Conservation (phyloP, 2,113 vertebrate species). For the Mastomys natalensis region DNA sequence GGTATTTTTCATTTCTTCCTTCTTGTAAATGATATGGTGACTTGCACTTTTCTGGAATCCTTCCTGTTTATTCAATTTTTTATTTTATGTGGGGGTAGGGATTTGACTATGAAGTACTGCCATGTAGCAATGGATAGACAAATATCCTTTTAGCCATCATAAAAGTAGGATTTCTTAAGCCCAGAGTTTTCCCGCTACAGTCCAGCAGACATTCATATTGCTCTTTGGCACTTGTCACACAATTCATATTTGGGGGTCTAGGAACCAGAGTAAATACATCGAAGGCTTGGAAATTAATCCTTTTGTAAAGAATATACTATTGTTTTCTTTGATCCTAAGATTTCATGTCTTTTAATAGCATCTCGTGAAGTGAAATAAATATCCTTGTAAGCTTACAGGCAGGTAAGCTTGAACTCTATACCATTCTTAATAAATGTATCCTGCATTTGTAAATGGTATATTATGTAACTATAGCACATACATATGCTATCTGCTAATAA, state of each 20-base stretch:
- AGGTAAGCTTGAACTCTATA: neutral
- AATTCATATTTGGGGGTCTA: neutral
- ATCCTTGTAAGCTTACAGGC: neutral
- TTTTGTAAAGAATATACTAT: neutral
- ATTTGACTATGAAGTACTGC: neutral
- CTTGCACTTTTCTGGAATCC: neutral
- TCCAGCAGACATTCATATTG: neutral
- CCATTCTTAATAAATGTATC: neutral
- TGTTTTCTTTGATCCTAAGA: neutral
- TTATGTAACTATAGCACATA: conserved; percentile 32
- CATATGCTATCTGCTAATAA: no score
- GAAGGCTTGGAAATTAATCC: neutral
- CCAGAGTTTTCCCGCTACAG: neutral
- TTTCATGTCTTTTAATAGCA: neutral
- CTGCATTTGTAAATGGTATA: neutral
- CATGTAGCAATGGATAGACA: neutral
- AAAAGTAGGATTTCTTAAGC: neutral
- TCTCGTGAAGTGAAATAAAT: neutral
- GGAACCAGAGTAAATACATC: neutral
- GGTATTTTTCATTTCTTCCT: neutral
- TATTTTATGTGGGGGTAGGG: neutral
- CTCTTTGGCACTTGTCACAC: neutral
- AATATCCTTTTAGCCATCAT: neutral
- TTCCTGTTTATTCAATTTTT: neutral
- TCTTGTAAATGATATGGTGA: neutral